Percentiles rank a stretch among this genome's conserved stretches.
These are phyloP conservation scores for Micromesistius poutassou DNA, from an alignment of 2,797 vertebrate genomes.

Conservation along the genomic window DNA sequence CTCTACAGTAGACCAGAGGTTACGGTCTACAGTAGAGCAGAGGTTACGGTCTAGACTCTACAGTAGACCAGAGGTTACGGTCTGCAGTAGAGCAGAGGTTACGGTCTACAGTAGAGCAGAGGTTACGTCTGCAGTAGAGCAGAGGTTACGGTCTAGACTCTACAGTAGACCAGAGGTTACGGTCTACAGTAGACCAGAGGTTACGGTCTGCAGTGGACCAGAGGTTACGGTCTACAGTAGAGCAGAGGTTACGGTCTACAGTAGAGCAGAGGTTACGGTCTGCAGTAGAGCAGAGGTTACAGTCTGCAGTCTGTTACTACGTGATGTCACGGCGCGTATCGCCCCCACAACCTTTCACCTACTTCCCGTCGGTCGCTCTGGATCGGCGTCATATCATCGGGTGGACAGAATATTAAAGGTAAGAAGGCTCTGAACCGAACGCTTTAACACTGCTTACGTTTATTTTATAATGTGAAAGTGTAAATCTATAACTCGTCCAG, in stretches of 20 bases:
- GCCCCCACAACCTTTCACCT: not conserved
- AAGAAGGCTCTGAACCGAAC: not conserved
- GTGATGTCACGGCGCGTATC: not conserved
- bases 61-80: not conserved
- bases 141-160: not conserved
- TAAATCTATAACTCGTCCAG: too few species aligned
- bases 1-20: too few species aligned
- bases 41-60: not conserved
- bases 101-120: not conserved
- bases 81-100: not conserved
- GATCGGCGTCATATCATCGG: not conserved
- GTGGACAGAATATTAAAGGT: not conserved
- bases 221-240: not conserved
- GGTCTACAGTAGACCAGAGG: not conserved
- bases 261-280: too few species aligned
- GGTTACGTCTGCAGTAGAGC: not conserved
- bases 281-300: not conserved
- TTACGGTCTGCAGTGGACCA: not conserved
- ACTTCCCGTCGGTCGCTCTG: not conserved
- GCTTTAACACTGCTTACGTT: not conserved
- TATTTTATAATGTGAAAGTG: too few species aligned
- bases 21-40: not conserved
- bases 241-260: not conserved
- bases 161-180: too few species aligned
- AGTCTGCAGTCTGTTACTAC: not conserved